phyloP scores from a whole-genome alignment of 2,888 invertebrate genomes.

The Eupithecia exiguata region DNA sequence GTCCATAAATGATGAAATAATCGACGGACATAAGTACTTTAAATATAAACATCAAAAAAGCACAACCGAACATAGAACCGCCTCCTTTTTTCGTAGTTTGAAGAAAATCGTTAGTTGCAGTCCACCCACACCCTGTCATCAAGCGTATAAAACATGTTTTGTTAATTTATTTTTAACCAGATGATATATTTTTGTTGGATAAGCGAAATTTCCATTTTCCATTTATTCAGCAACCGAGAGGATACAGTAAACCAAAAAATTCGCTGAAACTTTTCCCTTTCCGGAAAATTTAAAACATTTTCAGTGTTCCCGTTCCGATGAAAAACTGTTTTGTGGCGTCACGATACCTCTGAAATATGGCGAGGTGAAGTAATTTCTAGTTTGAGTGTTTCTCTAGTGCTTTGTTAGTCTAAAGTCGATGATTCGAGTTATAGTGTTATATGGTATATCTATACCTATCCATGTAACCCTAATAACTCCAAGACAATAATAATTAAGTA shows the following conservation, averaged over 20 bases:
- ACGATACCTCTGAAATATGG: conserved; percentile 26
- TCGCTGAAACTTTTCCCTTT: conserved; percentile 21
- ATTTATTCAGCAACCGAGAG: neutral
- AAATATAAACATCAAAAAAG: no score
- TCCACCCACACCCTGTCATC: neutral
- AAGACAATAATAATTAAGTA: neutral
- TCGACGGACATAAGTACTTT: no score
- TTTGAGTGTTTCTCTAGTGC: neutral
- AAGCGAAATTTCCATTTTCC: neutral
- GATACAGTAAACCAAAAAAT: conserved; percentile 13
- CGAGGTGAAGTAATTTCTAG: conserved; percentile 15
- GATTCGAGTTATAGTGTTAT: neutral
- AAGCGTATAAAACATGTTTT: neutral
- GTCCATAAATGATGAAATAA: no score
- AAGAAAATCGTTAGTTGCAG: neutral
- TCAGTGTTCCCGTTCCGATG: conserved; percentile 26
- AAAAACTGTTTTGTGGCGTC: conserved; percentile 21
- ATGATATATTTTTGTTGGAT: neutral
- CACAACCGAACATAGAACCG: no score
- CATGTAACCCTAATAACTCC: neutral
- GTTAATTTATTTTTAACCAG: neutral
- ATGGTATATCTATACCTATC: neutral
- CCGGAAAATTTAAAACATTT: conserved; percentile 32
- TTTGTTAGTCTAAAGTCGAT: neutral
- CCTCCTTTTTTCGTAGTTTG: no score